Evolutionary conservation across 2,113 vertebrate genomes (phyloP), one percentile per base, ranked within the genome.

Genomic region (Prionailurus bengalensis): DNA sequence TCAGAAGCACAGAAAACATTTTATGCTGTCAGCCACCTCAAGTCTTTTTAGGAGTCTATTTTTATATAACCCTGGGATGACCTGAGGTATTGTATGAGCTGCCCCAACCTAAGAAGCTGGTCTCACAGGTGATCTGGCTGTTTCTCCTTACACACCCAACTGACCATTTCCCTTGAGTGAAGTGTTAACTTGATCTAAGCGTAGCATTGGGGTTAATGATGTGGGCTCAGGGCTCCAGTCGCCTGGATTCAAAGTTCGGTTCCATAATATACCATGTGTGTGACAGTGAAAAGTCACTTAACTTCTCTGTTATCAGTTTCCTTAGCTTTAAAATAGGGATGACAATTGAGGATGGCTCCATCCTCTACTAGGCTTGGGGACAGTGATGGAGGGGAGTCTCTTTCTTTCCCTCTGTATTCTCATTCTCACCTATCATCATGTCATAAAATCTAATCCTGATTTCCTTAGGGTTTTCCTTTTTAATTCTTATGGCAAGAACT

Each of bases 1-100:
- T 96, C 89, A 88, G 95, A 92, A 94, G 88, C 91, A 39, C 84
- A 91, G 87, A 95, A 94, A 87, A 92, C 66, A 88, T 83, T 86
- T 91, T 85, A 51, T n/a, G 48, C 90, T 88, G 51, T 96, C 94
- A 95, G 74, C 42, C 65, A 90, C 42, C 29, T 51, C 63, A 86
- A 93, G 76, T 73, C 95, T 80, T 70, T 91, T 92, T 76, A 88
- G 83, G 83, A 65, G 21, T 66, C 87, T 84, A 48, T 96, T 94
- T 96, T 87, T 71, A 19, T 36, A 10, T 82, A 88, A 97, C 19
- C 85, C 83, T 87, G 55, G 63, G 51, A n/a, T 93, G 91, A 89
- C 91, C 93, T 14, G 48, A 81, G 66, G 48, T 33, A 15, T 16
- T 81, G 21, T 86, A 81, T 70, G 83, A 70, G 36, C 63, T 65